Percentiles rank a stretch among this genome's conserved stretches.
Evolutionary conservation across 2,113 vertebrate species (phyloP).

Genomic region (Strix uralensis): DNA sequence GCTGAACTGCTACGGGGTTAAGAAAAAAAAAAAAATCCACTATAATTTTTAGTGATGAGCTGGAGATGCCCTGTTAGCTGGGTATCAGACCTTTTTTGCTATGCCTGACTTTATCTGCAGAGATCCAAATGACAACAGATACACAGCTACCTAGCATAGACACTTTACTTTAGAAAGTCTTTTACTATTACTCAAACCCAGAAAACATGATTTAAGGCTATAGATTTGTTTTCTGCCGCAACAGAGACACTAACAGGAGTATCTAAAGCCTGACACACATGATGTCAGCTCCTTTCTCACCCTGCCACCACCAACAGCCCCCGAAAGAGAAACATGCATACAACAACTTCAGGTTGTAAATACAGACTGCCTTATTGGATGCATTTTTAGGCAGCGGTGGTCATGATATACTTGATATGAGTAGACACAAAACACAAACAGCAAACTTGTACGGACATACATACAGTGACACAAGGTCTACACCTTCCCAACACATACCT

Average conservation of each 20-base stretch:
- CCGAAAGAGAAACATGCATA: accelerated
- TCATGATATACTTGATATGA: background rate
- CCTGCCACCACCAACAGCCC: background rate
- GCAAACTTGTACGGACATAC: background rate
- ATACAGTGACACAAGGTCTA: accelerated
- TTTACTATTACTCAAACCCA: background rate
- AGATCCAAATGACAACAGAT: background rate
- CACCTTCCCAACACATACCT: background rate
- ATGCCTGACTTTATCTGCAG: background rate
- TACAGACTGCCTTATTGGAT: background rate
- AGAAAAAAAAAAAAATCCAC: background rate
- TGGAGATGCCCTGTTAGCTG: background rate
- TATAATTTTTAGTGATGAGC: background rate
- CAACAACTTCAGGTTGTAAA: background rate
- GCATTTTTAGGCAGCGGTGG: background rate
- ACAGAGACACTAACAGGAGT: background rate
- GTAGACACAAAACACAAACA: background rate
- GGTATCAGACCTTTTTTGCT: background rate
- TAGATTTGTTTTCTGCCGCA: background rate
- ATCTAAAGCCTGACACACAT: background rate
- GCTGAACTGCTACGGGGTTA: background rate
- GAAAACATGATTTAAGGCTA: background rate
- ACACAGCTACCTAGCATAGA: background rate
- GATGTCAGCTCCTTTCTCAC: background rate
- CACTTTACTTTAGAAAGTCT: background rate